Percentiles rank a stretch among this genome's conserved stretches.
These are phyloP conservation scores for Leucophenga varia DNA, from an alignment of 1,140 invertebrate species.

Conservation along the genomic window DNA sequence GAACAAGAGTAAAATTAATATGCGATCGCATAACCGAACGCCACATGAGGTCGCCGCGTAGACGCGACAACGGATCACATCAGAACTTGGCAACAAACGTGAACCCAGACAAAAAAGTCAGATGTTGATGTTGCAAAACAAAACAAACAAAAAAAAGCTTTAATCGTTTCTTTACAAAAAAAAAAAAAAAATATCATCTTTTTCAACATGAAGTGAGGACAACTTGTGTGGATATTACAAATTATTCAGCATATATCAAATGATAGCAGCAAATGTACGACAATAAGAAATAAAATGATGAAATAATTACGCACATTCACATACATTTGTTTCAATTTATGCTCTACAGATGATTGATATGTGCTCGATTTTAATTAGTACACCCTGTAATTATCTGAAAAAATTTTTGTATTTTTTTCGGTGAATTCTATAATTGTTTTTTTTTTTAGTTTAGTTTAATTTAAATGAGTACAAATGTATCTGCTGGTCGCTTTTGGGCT, in stretches of 20 bases:
- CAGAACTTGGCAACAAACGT: too few relatives aligned
- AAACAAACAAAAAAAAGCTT: too few relatives aligned
- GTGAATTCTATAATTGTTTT: neutral
- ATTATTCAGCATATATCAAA: too few relatives aligned
- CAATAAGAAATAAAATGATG: conserved; percentile 25
- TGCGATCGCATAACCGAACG: conserved; percentile 23
- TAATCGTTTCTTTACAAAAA: too few relatives aligned
- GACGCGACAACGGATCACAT: conserved; percentile 11
- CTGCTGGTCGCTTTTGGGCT: conserved; percentile 27
- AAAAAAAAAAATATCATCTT: too few relatives aligned
- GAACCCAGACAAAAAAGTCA: too few relatives aligned
- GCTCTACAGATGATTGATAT: conserved; percentile 37
- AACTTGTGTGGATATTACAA: too few relatives aligned
- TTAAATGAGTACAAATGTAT: conserved; percentile 44
- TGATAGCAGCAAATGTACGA: too few relatives aligned
- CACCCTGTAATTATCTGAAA: conserved; percentile 50
- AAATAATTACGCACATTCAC: conserved; percentile 35
- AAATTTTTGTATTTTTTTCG: conserved; percentile 24
- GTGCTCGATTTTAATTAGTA: conserved; percentile 21
- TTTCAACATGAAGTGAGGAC: too few relatives aligned
- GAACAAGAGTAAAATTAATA: conserved; percentile 51
- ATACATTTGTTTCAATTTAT: conserved; percentile 46
- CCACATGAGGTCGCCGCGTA: conserved; percentile 33
- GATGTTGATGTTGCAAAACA: too few relatives aligned
- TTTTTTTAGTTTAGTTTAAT: conserved; percentile 37